Base-by-base conservation (phyloP, 2,888 invertebrate genomes). In the Alentia gelatinosa region DNA sequence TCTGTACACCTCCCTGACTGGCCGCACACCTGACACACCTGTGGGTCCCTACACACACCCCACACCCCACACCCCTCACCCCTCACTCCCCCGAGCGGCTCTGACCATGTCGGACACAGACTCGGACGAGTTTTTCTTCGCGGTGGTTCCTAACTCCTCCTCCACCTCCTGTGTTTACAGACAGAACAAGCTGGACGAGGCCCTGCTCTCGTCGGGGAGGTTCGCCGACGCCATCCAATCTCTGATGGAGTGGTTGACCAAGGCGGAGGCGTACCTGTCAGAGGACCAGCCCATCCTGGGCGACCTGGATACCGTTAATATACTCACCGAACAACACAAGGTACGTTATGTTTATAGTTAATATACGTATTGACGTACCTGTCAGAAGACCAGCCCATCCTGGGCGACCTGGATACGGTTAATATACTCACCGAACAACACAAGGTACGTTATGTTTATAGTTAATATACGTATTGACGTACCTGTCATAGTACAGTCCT, bases 161-260 rank as follows among this genome's bases (percentile, higher is more conserved):
- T 86, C 88, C 30, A 33, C 19, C 90, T 92, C 33, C 94, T n/a
- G n/a, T n/a, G n/a, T n/a, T n/a, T n/a, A n/a, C n/a, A 96, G 96
- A 92, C 96, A 96, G 93, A 96, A 95, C 94, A 95, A 95, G 92
- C 94, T 96, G 93, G 96, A 96, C 93, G 95, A 95, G 91, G 95
- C 95, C 9, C 93, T 96, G 92, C 93, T 96, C 89, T 95, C 95
- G 19, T 95, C 95, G 9, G 96, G 96, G 39, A 94, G 96, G 26
- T 94, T 95, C 90, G 94, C 95, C 1, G 96, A 96, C 91, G 96
- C 96, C 86, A 93, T 96, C 39, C 94, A 94, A 90, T 95, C 95
- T 1, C 93, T 96, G 90, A 93, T 95, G 88, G 96, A 96, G 93
- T 96, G 96, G 96, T 94, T 96, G 86, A 93, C 93, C 86, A 95